Evolutionary conservation across 2,888 invertebrate species (phyloP).

Genomic region (Ophion ventricosus): DNA sequence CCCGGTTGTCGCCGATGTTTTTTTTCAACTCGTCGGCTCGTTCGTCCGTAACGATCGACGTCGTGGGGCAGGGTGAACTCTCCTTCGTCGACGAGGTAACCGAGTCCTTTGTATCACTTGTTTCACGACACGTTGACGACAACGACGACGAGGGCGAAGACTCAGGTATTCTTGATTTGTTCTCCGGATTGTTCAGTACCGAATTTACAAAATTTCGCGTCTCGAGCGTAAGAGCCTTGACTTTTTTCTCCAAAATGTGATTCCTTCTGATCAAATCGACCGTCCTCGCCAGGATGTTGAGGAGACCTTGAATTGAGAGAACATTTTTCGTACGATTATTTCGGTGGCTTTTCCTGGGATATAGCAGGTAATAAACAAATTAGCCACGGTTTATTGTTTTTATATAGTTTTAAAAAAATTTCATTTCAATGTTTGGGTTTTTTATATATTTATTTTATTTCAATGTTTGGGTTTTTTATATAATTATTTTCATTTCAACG

Average conservation of each 20-base stretch:
- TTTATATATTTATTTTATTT: too few species aligned
- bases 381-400: too few species aligned
- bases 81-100: conserved; percentile 58
- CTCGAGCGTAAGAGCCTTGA: conserved; percentile 75
- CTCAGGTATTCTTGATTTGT: conserved; percentile 58
- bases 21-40: conserved; percentile 46
- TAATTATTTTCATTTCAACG: too few species aligned
- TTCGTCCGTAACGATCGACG: conserved; percentile 1
- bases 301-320: conserved; percentile 69
- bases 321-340: background rate
- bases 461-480: too few species aligned
- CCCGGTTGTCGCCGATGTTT: conserved; percentile 25
- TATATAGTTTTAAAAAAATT: too few species aligned
- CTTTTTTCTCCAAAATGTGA: conserved; percentile 75
- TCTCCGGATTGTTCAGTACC: conserved; percentile 73
- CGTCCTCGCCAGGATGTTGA: conserved; percentile 76
- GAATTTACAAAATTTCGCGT: conserved; percentile 75
- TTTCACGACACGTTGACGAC: conserved; percentile 5
- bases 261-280: conserved; percentile 76
- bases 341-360: background rate
- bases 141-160: conserved; percentile 3
- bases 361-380: background rate
- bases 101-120: background rate
- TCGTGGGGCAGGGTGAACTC: conserved; percentile 16
- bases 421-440: too few species aligned